These are phyloP conservation scores for Hydra vulgaris DNA, from an alignment of 30 jellyfish, hydroid and myxozoan species.

Conservation along the genomic window DNA sequence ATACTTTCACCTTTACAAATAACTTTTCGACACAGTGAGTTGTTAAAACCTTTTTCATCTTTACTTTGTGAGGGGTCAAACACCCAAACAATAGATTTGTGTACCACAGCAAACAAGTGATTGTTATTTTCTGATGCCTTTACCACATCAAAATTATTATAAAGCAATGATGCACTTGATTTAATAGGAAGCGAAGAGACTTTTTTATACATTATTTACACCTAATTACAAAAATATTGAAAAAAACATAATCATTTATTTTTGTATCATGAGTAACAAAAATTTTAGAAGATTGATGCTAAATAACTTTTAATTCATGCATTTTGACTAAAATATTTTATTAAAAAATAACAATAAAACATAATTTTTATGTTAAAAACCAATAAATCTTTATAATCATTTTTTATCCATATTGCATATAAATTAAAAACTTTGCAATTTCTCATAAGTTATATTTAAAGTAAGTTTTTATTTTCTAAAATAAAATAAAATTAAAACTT, in stretches of 20 bases:
- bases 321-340: too few relatives aligned
- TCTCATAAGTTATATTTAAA: too few relatives aligned
- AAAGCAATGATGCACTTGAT: slow-evolving; percentile 91
- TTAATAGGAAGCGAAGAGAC: slow-evolving; percentile 55
- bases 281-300: too few relatives aligned
- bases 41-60: slow-evolving; percentile 26
- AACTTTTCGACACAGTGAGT: slow-evolving; percentile 53
- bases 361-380: too few relatives aligned
- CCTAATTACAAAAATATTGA: neutral
- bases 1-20: slow-evolving; percentile 87
- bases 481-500: neutral
- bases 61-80: slow-evolving; percentile 48
- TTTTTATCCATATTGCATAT: too few relatives aligned
- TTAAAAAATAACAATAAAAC: too few relatives aligned
- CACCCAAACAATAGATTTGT: slow-evolving; percentile 86
- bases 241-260: too few relatives aligned
- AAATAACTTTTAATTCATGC: too few relatives aligned
- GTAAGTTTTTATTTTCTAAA: too few relatives aligned
- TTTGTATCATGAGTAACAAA: too few relatives aligned
- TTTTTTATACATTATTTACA: slow-evolving; percentile 44
- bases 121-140: slow-evolving; percentile 28
- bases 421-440: too few relatives aligned
- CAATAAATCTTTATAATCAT: too few relatives aligned
- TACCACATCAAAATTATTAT: slow-evolving; percentile 71
- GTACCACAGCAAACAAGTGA: slow-evolving; percentile 59